Conservation (phyloP, 1,140 invertebrate genomes). For the Achroia grisella region DNA sequence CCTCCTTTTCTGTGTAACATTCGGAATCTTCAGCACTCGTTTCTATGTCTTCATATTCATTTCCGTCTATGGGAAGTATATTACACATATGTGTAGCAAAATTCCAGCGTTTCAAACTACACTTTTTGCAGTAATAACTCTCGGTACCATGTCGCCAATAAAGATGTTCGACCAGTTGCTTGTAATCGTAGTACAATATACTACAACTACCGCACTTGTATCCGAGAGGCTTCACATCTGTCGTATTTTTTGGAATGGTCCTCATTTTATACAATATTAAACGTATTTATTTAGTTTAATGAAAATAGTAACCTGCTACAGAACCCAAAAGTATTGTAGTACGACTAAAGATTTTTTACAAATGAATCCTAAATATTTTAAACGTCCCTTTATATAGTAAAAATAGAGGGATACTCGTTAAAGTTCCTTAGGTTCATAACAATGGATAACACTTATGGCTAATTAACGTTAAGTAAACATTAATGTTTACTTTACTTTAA, state of each 20-base stretch:
- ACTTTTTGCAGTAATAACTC: slow-evolving; percentile 31
- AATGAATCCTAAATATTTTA: no score
- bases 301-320: no score
- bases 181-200: slow-evolving; percentile 33
- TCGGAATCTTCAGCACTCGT: background rate
- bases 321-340: no score
- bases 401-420: no score
- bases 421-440: no score
- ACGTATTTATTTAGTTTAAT: no score
- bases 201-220: slow-evolving; percentile 32
- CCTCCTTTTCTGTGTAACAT: background rate
- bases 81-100: slow-evolving; percentile 35
- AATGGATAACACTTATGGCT: no score
- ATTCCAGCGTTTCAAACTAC: slow-evolving; percentile 28
- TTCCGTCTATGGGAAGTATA: slow-evolving; percentile 29
- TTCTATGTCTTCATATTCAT: slow-evolving; percentile 11
- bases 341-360: no score
- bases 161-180: slow-evolving; percentile 34
- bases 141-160: slow-evolving; percentile 48
- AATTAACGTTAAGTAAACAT: no score
- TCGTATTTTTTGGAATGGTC: slow-evolving; percentile 6
- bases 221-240: background rate
- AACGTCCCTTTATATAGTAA: no score
- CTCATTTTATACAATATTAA: slow-evolving; percentile 11
- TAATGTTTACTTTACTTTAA: no score